Percentiles rank a stretch among this genome's conserved stretches.
Evolutionary conservation across 2,797 vertebrate species (phyloP).

Genomic region (Bradypodion ventrale): DNA sequence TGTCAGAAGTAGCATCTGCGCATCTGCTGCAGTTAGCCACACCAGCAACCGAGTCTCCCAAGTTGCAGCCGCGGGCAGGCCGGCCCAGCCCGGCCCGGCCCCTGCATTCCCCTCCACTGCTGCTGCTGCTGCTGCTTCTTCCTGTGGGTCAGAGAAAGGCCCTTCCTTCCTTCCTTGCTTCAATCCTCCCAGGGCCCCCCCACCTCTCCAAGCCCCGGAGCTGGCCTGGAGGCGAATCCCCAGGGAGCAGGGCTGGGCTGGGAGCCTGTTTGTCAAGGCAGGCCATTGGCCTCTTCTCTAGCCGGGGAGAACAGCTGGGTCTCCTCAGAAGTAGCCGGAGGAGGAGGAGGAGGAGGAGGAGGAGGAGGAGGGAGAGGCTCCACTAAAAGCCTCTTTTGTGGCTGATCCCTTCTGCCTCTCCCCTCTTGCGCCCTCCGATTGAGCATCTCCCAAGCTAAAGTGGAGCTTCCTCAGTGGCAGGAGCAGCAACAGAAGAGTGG

Average conservation of each 20-base stretch:
- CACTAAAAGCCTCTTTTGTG: too few relatives aligned
- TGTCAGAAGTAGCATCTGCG: slow-evolving; percentile 13
- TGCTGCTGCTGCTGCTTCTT: too few relatives aligned
- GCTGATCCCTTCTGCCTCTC: slow-evolving; percentile 35
- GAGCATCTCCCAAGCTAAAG: slow-evolving; percentile 43
- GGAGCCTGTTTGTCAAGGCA: slow-evolving; percentile 62
- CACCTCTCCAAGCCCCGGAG: too few relatives aligned
- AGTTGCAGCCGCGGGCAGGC: too few relatives aligned
- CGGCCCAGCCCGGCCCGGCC: too few relatives aligned
- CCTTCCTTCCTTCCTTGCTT: background rate
- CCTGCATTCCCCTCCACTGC: background rate
- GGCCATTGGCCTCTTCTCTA: slow-evolving; percentile 60
- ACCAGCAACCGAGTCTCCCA: background rate
- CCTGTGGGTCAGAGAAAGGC: background rate
- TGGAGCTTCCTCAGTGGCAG: slow-evolving; percentile 36
- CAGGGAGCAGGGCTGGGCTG: slow-evolving; percentile 21
- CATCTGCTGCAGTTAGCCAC: slow-evolving; percentile 19
- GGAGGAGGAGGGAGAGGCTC: too few relatives aligned
- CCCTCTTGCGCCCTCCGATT: background rate
- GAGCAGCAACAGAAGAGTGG: too few relatives aligned
- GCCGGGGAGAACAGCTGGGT: slow-evolving; percentile 74
- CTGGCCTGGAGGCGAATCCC: background rate
- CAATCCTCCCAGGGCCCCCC: background rate
- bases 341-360: too few relatives aligned
- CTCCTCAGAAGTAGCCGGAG: slow-evolving; percentile 64